phyloP scores from a whole-genome alignment of 2,888 invertebrate genomes.

The Encarsia formosa region DNA sequence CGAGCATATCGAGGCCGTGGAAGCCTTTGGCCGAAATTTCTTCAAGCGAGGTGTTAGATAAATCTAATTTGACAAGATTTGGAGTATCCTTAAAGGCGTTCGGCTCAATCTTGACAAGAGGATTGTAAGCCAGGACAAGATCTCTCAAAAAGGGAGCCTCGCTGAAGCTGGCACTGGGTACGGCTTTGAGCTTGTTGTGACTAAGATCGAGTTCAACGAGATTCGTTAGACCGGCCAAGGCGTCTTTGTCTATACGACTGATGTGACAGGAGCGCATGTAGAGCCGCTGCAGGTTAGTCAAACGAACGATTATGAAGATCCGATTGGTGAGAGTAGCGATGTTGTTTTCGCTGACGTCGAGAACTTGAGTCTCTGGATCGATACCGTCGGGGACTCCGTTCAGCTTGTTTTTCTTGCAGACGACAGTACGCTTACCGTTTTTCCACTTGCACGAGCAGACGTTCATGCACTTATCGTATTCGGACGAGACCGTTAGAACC shows the following conservation, averaged over 20 bases:
- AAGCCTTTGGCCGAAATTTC: constrained; percentile 75
- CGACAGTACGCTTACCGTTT: constrained; percentile 87
- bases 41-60: constrained; percentile 77
- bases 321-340: constrained; percentile 78
- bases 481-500: constrained; percentile 38
- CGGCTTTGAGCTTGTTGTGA: constrained; percentile 73
- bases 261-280: constrained; percentile 80
- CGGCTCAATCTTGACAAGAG: constrained; percentile 73
- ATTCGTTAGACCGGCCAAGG: constrained; percentile 83
- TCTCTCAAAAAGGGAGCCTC: constrained; percentile 80
- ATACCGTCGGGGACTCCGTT: constrained; percentile 82
- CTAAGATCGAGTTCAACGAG: constrained; percentile 86
- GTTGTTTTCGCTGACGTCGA: constrained; percentile 85
- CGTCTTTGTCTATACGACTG: constrained; percentile 79
- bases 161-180: constrained; percentile 76
- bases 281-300: constrained; percentile 82
- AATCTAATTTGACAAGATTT: constrained; percentile 75
- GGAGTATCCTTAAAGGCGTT: constrained; percentile 72
- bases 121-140: constrained; percentile 75
- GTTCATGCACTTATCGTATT: constrained; percentile 46
- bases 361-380: constrained; percentile 84
- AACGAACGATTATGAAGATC: constrained; percentile 74
- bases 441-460: constrained; percentile 89
- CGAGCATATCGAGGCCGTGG: constrained; percentile 70
- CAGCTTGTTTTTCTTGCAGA: constrained; percentile 79